Percentiles rank a stretch among this genome's conserved stretches.
Evolutionary conservation across 2,113 vertebrate species (phyloP).

Genomic region (Oreamnos americanus): DNA sequence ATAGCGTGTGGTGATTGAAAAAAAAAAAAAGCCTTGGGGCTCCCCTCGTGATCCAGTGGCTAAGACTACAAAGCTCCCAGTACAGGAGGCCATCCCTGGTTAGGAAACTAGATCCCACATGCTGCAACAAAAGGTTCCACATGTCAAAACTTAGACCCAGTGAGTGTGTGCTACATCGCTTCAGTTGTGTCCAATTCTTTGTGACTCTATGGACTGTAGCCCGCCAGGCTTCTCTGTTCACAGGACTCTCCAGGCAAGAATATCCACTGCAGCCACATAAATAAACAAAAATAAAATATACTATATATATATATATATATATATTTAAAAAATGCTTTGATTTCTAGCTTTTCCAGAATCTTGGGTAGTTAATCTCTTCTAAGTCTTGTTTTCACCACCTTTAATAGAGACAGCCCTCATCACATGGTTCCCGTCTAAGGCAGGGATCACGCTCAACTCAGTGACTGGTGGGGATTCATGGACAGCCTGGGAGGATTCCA

Average conservation of each 20-base stretch:
- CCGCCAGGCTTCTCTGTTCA: neutral
- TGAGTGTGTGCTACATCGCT: neutral
- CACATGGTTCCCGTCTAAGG: accelerated
- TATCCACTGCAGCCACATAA: neutral
- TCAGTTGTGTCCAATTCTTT: neutral
- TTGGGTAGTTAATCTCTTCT: neutral
- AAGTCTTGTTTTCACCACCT: neutral
- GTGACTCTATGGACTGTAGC: neutral
- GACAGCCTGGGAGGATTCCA: neutral
- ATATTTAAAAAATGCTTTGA: neutral
- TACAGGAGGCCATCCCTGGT: neutral
- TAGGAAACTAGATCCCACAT: neutral
- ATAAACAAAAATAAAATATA: neutral
- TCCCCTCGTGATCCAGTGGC: neutral
- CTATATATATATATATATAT: neutral
- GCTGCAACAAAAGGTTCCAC: neutral
- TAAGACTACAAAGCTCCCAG: neutral
- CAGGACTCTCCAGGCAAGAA: neutral
- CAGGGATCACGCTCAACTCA: too few species aligned
- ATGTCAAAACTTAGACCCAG: neutral
- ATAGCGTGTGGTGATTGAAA: neutral
- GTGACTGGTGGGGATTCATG: neutral
- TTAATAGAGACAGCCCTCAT: neutral
- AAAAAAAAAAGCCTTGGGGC: neutral
- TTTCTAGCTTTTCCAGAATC: neutral